A percentile compares a stretch with the other conserved stretches of the same genome.
phyloP scores from a whole-genome alignment of 2,888 invertebrate species.

The Eristalis arbustorum region DNA sequence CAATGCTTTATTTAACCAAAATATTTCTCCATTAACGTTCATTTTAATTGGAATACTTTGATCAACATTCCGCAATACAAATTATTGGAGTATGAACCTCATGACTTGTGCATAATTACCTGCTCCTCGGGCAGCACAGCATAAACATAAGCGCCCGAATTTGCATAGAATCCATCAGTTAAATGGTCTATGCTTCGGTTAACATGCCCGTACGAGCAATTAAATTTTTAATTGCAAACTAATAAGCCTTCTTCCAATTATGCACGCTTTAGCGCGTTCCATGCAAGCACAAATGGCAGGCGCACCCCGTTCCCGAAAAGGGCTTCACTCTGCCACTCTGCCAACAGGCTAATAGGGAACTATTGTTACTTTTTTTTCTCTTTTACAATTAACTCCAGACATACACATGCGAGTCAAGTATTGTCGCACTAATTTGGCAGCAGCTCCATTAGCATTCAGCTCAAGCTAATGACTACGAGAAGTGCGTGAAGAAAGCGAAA shows the following conservation, averaged over 20 bases:
- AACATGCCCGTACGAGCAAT: constrained; percentile 5
- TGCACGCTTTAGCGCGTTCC: constrained; percentile 3
- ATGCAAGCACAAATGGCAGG: neutral
- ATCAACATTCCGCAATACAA: constrained; percentile 17
- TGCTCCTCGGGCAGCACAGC: neutral
- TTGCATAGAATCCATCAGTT: constrained; percentile 35
- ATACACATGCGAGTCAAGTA: neutral
- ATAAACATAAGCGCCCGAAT: constrained; percentile 17
- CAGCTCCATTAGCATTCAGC: constrained; percentile 31
- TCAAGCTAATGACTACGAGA: constrained; percentile 29
- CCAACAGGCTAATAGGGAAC: neutral
- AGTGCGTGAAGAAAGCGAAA: constrained; percentile 10
- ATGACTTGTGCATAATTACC: constrained; percentile 19
- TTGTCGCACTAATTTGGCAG: constrained; percentile 21
- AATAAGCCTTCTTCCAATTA: constrained; percentile 5
- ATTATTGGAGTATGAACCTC: constrained; percentile 32
- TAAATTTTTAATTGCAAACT: constrained; percentile 28
- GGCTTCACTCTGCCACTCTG: neutral
- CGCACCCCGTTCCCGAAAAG: neutral
- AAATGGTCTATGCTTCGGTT: constrained; percentile 5
- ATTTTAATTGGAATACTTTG: constrained; percentile 5
- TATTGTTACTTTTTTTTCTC: too few relatives aligned
- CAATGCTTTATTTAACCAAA: neutral
- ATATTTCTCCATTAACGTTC: neutral
- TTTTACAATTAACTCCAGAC: constrained; percentile 10